These are phyloP conservation scores for Bombyx huttoni DNA, from an alignment of 2,888 invertebrate genomes.

Conservation along the genomic window DNA sequence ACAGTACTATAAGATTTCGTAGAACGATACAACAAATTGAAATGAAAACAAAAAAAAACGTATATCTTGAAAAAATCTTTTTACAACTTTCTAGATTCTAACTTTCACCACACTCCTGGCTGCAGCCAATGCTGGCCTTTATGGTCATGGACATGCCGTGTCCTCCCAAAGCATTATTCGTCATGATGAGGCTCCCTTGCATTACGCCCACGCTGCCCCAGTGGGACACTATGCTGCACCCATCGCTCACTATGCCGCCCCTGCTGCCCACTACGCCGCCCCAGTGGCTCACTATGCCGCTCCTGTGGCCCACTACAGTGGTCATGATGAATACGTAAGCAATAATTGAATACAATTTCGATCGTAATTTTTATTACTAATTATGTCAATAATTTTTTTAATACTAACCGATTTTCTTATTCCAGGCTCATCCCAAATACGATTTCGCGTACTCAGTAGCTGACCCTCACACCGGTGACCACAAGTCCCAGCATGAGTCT, in stretches of 20 bases:
- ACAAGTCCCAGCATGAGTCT: slow-evolving; percentile 67
- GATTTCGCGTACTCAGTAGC: slow-evolving; percentile 66
- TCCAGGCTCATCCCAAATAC: slow-evolving; percentile 49
- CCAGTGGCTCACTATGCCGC: slow-evolving; percentile 16
- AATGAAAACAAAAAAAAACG: not conserved
- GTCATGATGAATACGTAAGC: slow-evolving; percentile 23
- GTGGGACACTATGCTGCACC: slow-evolving; percentile 18
- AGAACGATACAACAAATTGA: not conserved
- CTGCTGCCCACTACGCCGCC: slow-evolving; percentile 12
- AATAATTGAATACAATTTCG: slow-evolving; percentile 1
- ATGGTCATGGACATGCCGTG: slow-evolving; percentile 35
- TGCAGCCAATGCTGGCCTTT: slow-evolving; percentile 59
- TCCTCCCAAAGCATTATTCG: slow-evolving; percentile 47
- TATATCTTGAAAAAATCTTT: not conserved
- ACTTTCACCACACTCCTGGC: slow-evolving; percentile 47
- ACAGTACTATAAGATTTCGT: not conserved
- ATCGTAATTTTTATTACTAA: not conserved
- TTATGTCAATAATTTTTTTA: not conserved
- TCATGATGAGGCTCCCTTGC: slow-evolving; percentile 38
- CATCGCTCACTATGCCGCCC: slow-evolving; percentile 20
- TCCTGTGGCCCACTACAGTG: slow-evolving; percentile 19
- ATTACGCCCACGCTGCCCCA: slow-evolving; percentile 12
- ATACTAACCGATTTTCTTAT: slow-evolving; percentile 13
- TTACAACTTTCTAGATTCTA: slow-evolving; percentile 36
- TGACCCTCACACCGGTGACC: slow-evolving; percentile 72